Percentiles rank a stretch among this genome's conserved stretches.
Evolutionary conservation across 2,113 vertebrate species (phyloP).

Genomic region (Vidua chalybeata): DNA sequence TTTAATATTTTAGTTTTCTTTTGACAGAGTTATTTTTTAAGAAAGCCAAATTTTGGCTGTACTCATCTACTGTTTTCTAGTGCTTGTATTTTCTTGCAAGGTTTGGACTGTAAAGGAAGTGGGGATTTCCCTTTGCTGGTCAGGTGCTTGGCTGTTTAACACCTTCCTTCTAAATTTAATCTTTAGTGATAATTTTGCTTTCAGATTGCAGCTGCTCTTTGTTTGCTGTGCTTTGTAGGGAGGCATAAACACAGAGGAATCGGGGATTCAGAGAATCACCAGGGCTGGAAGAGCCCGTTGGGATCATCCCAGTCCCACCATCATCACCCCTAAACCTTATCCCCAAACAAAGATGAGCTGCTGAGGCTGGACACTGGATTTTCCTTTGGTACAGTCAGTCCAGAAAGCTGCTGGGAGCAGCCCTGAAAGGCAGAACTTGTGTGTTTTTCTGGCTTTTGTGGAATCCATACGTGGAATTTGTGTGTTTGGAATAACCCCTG

Average conservation of each 20-base stretch:
- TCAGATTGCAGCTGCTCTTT: not conserved
- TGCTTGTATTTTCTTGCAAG: not conserved
- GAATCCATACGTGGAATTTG: fast-evolving
- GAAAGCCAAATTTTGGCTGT: not conserved
- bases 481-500: not conserved
- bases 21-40: not conserved
- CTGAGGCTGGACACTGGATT: not conserved
- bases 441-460: not conserved
- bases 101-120: not conserved
- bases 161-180: conserved; percentile 12
- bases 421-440: not conserved
- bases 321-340: not conserved
- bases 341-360: not conserved
- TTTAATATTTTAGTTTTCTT: not conserved
- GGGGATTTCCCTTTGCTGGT: not conserved
- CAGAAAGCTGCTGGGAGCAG: not conserved
- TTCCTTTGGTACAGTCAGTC: not conserved
- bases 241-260: not conserved
- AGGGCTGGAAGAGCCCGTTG: not conserved
- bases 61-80: not conserved
- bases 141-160: not conserved
- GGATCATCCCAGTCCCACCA: not conserved
- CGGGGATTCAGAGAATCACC: too few species aligned
- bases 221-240: not conserved
- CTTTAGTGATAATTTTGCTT: not conserved